Evolutionary conservation across 1,140 invertebrate genomes (phyloP), one percentile per base, ranked within the genome.

Genomic region (Sipha flava): DNA sequence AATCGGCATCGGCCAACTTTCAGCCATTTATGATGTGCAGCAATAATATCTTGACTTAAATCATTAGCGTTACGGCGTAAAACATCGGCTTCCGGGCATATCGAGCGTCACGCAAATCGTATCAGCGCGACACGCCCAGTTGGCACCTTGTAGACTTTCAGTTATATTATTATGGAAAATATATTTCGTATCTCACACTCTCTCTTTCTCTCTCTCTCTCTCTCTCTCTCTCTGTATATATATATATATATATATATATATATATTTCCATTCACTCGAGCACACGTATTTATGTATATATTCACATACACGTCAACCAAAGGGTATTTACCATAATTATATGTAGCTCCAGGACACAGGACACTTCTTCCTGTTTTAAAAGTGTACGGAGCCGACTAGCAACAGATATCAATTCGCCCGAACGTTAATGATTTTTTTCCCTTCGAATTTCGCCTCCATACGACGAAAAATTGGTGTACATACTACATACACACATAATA

Each of bases 81-180:
- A 75, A 75, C 31, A 75, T 5, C 16, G 31, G n/a, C 34, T 75
- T 75, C 72, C 52, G 52, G 72, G 12, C 49, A 75, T 57, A 26
- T 57, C n/a, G 31, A 54, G 10, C 52, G 52, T 75, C 72, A 57
- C 21, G 72, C 49, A 40, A 75, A 54, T 75, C 34, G 34, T 37
- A 75, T 75, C 29, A 75, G 10, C 29, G 26, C 45, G 10, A 73
- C 16, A 72, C 45, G 23, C 72, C 52, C 21, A 12, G 7, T 3
- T 29, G 21, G 49, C 72, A 29, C 70, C 70, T 57, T 4, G 0
- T 26, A 40, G 49, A 18, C 4, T 57, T 57, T 57, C 72, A 75
- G 34, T 34, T 6, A 34, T 34, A 21, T 49, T 45, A 75, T 75
- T 75, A 57, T 57, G 52, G 34, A 57, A 75, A 75, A 54, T 54